A percentile compares a stretch with the other conserved stretches of the same genome.
Evolutionary conservation across 2,888 invertebrate genomes (phyloP).

Genomic region (Monochamus alternatus): DNA sequence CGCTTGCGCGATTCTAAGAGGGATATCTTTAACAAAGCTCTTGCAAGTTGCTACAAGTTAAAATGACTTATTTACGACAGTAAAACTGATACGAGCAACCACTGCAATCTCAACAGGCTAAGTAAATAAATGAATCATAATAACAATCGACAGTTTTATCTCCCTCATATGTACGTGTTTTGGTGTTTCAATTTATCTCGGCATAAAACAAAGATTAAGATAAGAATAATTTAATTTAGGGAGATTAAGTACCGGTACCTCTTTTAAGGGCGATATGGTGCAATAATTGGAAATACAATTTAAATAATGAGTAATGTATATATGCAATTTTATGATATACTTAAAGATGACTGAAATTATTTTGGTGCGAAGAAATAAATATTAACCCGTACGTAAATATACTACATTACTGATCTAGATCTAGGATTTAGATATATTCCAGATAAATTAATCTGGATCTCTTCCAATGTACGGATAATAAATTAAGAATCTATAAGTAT

Average conservation of each 20-base stretch:
- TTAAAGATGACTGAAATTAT: not conserved
- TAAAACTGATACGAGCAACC: slow-evolving; percentile 12
- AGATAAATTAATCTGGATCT: no score
- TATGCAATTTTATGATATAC: not conserved
- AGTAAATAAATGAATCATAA: slow-evolving; percentile 36
- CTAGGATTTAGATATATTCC: no score
- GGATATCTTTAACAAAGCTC: not conserved
- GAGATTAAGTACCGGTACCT: not conserved
- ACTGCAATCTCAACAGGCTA: slow-evolving; percentile 22
- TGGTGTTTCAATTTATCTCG: slow-evolving; percentile 14
- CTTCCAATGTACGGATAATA: no score
- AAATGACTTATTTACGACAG: not conserved
- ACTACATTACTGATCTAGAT: no score
- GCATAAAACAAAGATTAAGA: slow-evolving; percentile 35
- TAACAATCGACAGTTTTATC: slow-evolving; percentile 20
- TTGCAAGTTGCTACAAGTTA: slow-evolving; percentile 13
- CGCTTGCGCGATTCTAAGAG: no score
- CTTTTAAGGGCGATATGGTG: not conserved
- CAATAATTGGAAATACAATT: slow-evolving; percentile 5
- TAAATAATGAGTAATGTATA: not conserved
- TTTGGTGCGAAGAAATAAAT: no score
- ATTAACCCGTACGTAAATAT: no score
- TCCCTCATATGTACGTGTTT: not conserved
- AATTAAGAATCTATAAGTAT: no score
- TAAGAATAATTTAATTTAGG: slow-evolving; percentile 33